These are phyloP conservation scores for Lagopus muta DNA, from an alignment of 2,113 vertebrate genomes.

Conservation along the genomic window DNA sequence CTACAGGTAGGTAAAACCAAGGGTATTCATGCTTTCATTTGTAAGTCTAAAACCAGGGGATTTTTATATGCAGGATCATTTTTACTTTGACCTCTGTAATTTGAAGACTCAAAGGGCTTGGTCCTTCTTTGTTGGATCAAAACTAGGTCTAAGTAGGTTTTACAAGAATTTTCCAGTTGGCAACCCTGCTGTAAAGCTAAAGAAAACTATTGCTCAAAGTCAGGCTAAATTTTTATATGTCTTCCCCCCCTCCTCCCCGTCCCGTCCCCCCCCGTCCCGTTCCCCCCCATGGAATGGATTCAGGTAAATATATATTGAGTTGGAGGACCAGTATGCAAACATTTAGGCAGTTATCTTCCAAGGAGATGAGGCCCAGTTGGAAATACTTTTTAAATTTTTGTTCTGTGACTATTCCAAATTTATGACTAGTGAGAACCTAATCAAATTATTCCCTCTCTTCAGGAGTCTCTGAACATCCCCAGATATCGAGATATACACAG, in stretches of 20 bases:
- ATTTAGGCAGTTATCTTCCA: background rate
- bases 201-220: background rate
- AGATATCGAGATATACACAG: background rate
- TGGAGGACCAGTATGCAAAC: background rate
- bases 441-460: slow-evolving; percentile 37
- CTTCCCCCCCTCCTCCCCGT: no score
- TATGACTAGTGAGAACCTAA: slow-evolving; percentile 1
- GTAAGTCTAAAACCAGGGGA: background rate
- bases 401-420: slow-evolving; percentile 13
- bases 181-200: background rate
- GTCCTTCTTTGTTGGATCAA: background rate
- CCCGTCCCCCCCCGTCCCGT: no score
- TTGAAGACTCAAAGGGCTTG: background rate
- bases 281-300: background rate
- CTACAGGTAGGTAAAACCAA: background rate
- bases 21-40: background rate
- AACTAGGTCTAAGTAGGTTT: background rate
- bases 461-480: background rate
- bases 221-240: background rate
- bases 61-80: background rate
- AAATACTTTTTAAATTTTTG: background rate
- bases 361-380: background rate
- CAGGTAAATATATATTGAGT: background rate
- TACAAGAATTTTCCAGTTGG: background rate
- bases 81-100: background rate